Evolutionary conservation across 2,797 vertebrate species (phyloP).

Genomic region (Adelosebastes latens): DNA sequence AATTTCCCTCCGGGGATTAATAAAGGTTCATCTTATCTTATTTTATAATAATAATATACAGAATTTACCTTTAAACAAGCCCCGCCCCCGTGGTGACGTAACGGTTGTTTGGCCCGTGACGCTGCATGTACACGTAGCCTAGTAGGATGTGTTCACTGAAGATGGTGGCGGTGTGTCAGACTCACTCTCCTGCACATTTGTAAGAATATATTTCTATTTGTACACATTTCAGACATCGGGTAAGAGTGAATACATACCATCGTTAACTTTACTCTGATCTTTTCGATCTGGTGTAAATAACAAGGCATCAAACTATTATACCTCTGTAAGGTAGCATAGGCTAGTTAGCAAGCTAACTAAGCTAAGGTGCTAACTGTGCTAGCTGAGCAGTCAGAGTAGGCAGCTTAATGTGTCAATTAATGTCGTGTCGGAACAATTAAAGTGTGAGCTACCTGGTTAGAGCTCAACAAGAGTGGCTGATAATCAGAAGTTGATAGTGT

Average conservation of each 20-base stretch:
- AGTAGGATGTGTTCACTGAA: constrained; percentile 86
- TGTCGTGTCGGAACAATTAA: neutral
- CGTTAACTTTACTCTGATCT: neutral
- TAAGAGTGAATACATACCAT: constrained; percentile 33
- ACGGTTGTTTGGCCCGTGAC: constrained; percentile 78
- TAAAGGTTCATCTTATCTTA: no score
- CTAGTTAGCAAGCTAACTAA: constrained; percentile 70
- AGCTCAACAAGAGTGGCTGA: neutral
- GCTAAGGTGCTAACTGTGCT: constrained; percentile 62
- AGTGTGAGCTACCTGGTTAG: neutral
- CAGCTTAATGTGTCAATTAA: constrained; percentile 16
- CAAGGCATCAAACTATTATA: constrained; percentile 39
- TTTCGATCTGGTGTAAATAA: neutral
- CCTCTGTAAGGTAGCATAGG: constrained; percentile 48
- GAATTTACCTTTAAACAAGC: constrained; percentile 24
- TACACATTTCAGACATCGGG: constrained; percentile 50
- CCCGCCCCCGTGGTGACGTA: constrained; percentile 43
- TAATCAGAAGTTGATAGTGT: neutral
- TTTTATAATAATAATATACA: neutral
- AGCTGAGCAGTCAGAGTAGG: constrained; percentile 45
- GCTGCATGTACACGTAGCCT: constrained; percentile 90
- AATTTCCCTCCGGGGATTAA: no score
- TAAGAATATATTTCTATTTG: constrained; percentile 68
- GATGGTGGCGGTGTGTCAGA: constrained; percentile 85
- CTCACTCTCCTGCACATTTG: constrained; percentile 78